Percentiles rank a stretch among this genome's conserved stretches.
Evolutionary conservation across 2,113 vertebrate species (phyloP).

Genomic region (Cyphomyrus plagiostoma): DNA sequence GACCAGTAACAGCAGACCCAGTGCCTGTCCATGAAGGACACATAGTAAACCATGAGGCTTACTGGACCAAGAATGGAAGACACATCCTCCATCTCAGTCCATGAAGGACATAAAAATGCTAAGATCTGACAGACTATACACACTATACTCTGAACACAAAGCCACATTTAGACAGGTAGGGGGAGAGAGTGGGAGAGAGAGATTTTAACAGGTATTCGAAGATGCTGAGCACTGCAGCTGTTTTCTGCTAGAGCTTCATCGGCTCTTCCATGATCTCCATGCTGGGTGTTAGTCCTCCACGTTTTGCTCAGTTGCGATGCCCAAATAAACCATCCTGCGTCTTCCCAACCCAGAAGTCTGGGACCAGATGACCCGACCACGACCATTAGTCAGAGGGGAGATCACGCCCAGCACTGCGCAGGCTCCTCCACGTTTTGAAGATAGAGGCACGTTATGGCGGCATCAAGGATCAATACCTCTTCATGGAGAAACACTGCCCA

Average conservation of each 20-base stretch:
- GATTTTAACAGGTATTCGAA: not conserved
- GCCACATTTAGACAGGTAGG: not conserved
- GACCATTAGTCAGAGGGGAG: not conserved
- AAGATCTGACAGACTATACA: not conserved
- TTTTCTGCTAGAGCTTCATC: not conserved
- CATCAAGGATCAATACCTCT: not conserved
- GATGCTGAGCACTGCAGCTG: not conserved
- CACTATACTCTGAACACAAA: not conserved
- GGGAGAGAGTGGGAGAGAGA: not conserved
- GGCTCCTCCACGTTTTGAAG: not conserved
- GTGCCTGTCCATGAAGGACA: not conserved
- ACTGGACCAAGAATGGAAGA: not conserved
- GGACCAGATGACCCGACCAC: not conserved
- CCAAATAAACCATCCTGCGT: not conserved
- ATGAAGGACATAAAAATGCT: not conserved
- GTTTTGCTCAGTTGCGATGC: not conserved
- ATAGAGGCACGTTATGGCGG: not conserved
- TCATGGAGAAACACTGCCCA: not conserved
- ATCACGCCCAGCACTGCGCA: too few relatives aligned
- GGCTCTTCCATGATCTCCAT: not conserved
- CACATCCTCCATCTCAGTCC: not conserved
- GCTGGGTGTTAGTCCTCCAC: too few relatives aligned
- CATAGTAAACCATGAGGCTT: not conserved
- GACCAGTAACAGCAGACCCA: not conserved
- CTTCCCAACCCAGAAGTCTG: not conserved